Evolutionary conservation across 2,888 invertebrate genomes (phyloP).

Genomic region (Diarsia dahlii): DNA sequence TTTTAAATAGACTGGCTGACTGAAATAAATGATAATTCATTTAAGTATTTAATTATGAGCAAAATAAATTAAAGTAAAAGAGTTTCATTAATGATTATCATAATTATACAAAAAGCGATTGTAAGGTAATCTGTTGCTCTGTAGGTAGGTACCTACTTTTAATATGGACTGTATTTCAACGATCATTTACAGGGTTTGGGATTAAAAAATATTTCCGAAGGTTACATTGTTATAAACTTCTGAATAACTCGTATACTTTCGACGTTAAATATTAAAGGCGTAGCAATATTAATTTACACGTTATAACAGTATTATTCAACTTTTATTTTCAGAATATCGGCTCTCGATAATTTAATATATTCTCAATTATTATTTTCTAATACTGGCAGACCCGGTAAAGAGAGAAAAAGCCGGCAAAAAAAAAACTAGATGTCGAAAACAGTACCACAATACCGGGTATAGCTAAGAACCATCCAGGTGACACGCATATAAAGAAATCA

Average conservation of each 20-base stretch:
- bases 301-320: background rate
- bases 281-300: background rate
- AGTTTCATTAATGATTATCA: too few species aligned
- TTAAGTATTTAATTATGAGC: background rate
- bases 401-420: background rate
- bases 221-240: conserved; percentile 16
- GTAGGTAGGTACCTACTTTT: too few species aligned
- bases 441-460: background rate
- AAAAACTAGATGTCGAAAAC: background rate
- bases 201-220: conserved; percentile 6
- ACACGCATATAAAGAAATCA: background rate
- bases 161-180: background rate
- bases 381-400: background rate
- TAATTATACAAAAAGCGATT: too few species aligned
- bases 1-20: conserved; percentile 7
- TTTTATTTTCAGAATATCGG: background rate
- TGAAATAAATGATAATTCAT: too few species aligned
- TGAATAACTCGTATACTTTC: conserved; percentile 18
- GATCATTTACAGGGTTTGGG: background rate
- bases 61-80: too few species aligned
- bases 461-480: background rate
- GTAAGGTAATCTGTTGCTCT: too few species aligned
- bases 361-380: too few species aligned
- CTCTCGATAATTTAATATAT: background rate
- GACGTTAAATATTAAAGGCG: background rate